Conservation (phyloP, 1,140 invertebrate species). For the Drosophila navojoa region DNA sequence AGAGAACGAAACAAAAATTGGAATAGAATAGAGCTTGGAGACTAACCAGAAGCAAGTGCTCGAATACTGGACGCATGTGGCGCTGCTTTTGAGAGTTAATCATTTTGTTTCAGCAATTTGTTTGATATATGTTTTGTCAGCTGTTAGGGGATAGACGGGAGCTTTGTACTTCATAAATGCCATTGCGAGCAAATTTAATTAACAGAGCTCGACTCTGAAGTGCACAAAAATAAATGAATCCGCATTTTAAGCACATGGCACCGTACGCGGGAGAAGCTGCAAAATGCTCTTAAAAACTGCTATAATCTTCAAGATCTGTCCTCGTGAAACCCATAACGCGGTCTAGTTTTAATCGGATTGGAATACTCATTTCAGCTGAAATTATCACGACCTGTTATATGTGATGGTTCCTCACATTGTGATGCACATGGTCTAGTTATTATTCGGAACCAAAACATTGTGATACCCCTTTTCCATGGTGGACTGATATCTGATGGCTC, state of each 20-base stretch:
- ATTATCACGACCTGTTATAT: too few species aligned
- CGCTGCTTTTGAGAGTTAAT: constrained; percentile 61
- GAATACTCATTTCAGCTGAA: too few species aligned
- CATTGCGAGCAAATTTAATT: constrained; percentile 43
- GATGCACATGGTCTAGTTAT: too few species aligned
- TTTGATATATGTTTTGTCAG: constrained; percentile 60
- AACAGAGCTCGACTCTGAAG: constrained; percentile 13
- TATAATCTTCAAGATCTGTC: too few species aligned
- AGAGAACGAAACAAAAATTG: too few species aligned
- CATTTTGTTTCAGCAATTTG: constrained; percentile 72
- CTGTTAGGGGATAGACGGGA: neutral
- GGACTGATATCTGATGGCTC: too few species aligned
- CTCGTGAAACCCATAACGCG: too few species aligned
- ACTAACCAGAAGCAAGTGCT: constrained; percentile 22
- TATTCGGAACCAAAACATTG: too few species aligned
- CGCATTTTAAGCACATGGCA: constrained; percentile 7
- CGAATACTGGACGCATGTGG: constrained; percentile 29
- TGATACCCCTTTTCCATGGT: too few species aligned
- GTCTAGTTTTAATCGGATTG: too few species aligned
- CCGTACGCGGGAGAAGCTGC: neutral
- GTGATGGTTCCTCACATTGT: too few species aligned
- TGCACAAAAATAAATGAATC: constrained; percentile 13
- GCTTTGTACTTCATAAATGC: constrained; percentile 43
- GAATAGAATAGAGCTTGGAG: constrained; percentile 17
- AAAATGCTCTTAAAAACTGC: neutral